Evolutionary conservation across 1,140 invertebrate species (phyloP), one percentile per base, ranked within the genome.

Genomic region (Ditylenchus dipsaci): DNA sequence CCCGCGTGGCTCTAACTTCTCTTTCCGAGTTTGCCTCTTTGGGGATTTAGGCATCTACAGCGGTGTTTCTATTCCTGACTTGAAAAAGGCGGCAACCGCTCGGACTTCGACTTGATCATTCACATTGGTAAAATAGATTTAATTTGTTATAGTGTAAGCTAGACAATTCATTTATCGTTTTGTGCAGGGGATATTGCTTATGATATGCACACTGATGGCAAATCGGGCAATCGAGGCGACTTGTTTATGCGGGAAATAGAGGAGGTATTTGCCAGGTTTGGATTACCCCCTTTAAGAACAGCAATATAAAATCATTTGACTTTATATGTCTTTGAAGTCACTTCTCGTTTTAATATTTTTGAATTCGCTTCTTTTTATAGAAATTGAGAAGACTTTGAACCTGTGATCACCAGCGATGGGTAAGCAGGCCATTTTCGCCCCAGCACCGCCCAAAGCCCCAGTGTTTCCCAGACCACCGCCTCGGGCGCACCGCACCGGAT

Each of bases 181-280:
- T 63, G 30, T 63, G 11, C 11, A 71, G 75, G 84, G 8, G 84
- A 85, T 65, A 80, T 85, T 58, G 82, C 84, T 13, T 84, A 84
- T 73, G 81, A 84, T 72, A 65, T 85, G 11, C 70, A 79, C n/a
- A 71, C 65, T 9, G 72, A 82, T 60, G 72, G 77, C 43, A 11
- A 11, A 45, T 45, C n/a, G 43, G 78, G 77, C 17, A 1, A 42
- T 9, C 79, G 81, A 27, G 84, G 84, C 15, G 84, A 84, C 67
- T 71, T 75, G 59, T 85, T 77, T 64, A 68, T 84, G 59, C 57
- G 57, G 11, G 21, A 59, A 19, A 59, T 59, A 19, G 57, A 59
- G 19, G 21, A 21, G 57, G 19, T 59, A 13, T 45, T 45, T 45
- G 43, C 43, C 11, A 45, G 43, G 43, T 45, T 45, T 13, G 43